Evolutionary conservation across 2,797 vertebrate species (phyloP).

Genomic region (Sylvilagus floridanus): DNA sequence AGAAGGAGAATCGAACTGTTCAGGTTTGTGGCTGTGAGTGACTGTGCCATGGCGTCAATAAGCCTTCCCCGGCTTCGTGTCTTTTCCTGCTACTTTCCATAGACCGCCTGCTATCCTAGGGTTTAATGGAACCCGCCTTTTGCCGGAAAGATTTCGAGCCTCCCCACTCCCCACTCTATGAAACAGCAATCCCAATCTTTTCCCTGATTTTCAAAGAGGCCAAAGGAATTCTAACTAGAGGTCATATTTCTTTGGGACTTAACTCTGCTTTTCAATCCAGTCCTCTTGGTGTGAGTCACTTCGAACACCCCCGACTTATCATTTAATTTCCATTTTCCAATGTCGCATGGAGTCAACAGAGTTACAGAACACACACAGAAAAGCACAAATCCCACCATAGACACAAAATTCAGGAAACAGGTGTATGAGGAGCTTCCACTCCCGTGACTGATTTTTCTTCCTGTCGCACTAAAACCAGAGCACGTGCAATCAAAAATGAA

Average conservation of each 20-base stretch:
- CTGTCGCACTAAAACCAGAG: background rate
- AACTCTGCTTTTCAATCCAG: slow-evolving; percentile 35
- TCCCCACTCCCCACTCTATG: background rate
- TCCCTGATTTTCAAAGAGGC: slow-evolving; percentile 36
- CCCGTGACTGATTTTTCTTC: background rate
- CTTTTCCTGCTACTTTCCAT: background rate
- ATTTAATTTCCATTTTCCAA: slow-evolving; percentile 63
- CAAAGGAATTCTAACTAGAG: slow-evolving; percentile 57
- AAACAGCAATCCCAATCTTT: background rate
- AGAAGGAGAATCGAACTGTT: background rate
- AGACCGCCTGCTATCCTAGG: background rate
- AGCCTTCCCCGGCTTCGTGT: background rate
- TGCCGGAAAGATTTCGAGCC: background rate
- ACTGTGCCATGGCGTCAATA: background rate
- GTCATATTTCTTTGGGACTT: slow-evolving; percentile 26
- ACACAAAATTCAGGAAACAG: slow-evolving; percentile 5
- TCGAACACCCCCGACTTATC: slow-evolving; percentile 6
- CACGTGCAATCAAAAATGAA: background rate
- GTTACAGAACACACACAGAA: background rate
- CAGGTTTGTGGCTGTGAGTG: background rate
- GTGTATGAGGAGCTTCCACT: background rate
- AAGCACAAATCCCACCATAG: background rate
- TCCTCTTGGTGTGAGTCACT: slow-evolving; percentile 25
- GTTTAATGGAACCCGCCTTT: background rate
- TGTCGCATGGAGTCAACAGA: background rate